Conservation (phyloP, 2,113 vertebrate species). For the Spheniscus mendiculus region DNA sequence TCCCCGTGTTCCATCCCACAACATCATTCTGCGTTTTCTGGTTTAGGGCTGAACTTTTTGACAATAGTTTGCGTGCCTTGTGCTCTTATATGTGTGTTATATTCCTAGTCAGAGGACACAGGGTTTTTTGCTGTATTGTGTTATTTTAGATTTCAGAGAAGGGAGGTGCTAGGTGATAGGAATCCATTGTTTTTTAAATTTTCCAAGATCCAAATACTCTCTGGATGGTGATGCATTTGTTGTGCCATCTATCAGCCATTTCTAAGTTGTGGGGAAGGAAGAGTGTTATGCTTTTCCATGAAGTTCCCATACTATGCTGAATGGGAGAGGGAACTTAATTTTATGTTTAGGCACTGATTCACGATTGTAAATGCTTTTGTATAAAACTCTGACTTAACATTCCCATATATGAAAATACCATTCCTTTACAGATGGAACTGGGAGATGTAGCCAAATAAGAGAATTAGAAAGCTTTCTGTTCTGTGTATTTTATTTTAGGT, state of each 20-base stretch:
- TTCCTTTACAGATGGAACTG: neutral
- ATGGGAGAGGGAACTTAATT: neutral
- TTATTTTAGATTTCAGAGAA: neutral
- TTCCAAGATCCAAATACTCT: neutral
- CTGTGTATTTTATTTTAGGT: neutral
- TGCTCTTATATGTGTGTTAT: neutral
- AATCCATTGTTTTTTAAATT: neutral
- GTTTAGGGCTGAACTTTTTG: neutral
- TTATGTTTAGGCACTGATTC: neutral
- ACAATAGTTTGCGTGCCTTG: neutral
- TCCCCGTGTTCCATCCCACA: accelerated
- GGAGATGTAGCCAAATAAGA: neutral
- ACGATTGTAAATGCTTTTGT: neutral
- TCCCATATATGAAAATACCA: neutral
- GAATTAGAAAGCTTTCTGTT: neutral
- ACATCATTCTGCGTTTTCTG: neutral
- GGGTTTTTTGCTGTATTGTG: neutral
- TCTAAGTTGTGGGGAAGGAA: neutral
- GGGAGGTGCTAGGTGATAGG: neutral
- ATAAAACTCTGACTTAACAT: neutral
- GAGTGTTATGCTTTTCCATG: neutral
- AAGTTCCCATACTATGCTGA: neutral
- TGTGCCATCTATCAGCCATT: neutral
- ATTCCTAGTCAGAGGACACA: neutral
- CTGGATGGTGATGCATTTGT: neutral